Evolutionary conservation across 2,888 invertebrate species (phyloP).

Genomic region (Mythimna albipuncta): DNA sequence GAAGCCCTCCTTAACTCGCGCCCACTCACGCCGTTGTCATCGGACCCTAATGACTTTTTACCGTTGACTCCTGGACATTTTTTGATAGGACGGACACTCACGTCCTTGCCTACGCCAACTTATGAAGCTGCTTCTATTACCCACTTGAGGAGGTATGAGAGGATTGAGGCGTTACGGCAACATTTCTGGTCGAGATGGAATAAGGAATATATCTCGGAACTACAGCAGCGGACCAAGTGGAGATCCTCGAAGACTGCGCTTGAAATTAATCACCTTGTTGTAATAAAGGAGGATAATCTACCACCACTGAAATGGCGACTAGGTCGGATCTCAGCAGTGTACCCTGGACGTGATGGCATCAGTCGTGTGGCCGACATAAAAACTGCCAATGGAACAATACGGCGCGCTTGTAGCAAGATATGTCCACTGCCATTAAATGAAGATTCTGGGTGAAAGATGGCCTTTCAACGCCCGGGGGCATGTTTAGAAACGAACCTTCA

Average conservation of each 20-base stretch:
- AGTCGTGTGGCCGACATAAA: neutral
- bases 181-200: constrained; percentile 1
- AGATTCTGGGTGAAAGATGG: constrained; percentile 2
- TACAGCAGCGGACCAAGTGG: constrained; percentile 3
- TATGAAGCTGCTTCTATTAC: neutral
- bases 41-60: constrained; percentile 1
- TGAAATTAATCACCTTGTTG: neutral
- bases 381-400: neutral
- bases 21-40: constrained; percentile 5
- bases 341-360: neutral
- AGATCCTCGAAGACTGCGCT: neutral
- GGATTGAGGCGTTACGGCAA: neutral
- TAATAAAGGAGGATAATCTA: neutral
- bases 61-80: neutral
- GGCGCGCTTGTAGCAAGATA: neutral
- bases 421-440: neutral
- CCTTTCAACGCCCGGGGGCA: neutral
- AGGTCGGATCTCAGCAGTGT: neutral
- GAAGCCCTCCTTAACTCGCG: constrained; percentile 1
- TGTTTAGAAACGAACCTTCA: neutral
- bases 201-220: neutral
- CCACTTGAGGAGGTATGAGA: neutral
- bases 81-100: neutral
- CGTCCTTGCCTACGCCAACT: neutral
- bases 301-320: neutral